A percentile compares a stretch with the other conserved stretches of the same genome.
These are phyloP conservation scores for Poliocrania exsul DNA, from an alignment of 2,797 vertebrate genomes.

Conservation along the genomic window DNA sequence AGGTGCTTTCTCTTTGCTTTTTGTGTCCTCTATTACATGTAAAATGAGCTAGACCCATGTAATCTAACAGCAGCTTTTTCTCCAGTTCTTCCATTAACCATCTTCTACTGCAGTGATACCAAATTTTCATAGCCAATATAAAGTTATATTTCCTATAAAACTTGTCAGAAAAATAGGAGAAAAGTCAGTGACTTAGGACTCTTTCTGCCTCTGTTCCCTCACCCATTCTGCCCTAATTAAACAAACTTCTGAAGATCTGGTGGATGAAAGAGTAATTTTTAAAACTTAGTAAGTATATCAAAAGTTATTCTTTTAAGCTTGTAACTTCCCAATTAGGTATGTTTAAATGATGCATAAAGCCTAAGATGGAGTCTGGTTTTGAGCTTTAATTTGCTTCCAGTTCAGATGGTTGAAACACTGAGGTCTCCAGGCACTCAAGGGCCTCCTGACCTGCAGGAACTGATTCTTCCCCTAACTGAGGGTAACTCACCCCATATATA, in stretches of 20 bases:
- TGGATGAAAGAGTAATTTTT: not conserved
- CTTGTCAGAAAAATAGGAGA: not conserved
- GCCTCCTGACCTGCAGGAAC: not conserved
- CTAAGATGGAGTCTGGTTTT: not conserved
- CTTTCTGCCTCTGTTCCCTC: not conserved
- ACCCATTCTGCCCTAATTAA: not conserved
- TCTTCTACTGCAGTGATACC: not conserved
- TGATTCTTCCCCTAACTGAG: not conserved
- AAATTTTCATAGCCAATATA: not conserved
- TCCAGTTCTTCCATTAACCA: not conserved
- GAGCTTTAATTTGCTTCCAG: not conserved
- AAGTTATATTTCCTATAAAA: not conserved
- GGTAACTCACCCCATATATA: not conserved
- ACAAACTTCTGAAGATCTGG: not conserved
- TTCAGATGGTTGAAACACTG: not conserved
- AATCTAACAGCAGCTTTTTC: not conserved
- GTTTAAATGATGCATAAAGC: not conserved
- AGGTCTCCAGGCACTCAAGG: not conserved
- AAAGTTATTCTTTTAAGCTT: not conserved
- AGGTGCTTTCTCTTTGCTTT: not conserved
- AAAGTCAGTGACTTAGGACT: not conserved
- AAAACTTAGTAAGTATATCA: not conserved
- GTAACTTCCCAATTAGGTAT: not conserved
- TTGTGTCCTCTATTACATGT: not conserved
- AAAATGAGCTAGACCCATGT: not conserved